A percentile compares a stretch with the other conserved stretches of the same genome.
These are phyloP conservation scores for Drosophila repletoides DNA, from an alignment of 1,140 invertebrate species.

Conservation along the genomic window DNA sequence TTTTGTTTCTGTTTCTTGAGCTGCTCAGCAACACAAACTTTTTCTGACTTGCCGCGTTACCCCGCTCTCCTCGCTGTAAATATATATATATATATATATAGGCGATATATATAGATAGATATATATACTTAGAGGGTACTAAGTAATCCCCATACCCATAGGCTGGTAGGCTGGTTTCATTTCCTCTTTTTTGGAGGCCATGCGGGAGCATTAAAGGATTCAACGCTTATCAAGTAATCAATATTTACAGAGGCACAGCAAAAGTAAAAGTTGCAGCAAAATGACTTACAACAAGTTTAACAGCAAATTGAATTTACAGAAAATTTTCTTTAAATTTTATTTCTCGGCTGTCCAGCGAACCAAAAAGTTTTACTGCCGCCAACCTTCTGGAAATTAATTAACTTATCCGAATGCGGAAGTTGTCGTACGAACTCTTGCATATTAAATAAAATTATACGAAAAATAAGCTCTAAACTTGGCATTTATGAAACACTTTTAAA, in stretches of 20 bases:
- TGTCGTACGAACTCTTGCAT: no score
- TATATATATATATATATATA: no score
- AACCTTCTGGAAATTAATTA: constrained; percentile 69
- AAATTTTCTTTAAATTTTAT: constrained; percentile 64
- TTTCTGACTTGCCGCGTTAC: constrained; percentile 27
- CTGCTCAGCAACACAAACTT: constrained; percentile 50
- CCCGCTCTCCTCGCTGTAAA: not conserved
- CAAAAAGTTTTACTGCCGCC: constrained; percentile 48
- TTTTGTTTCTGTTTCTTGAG: constrained; percentile 58
- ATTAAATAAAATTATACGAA: constrained; percentile 32
- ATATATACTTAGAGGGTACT: no score
- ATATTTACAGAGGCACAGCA: constrained; percentile 62
- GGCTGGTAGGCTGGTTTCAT: constrained; percentile 47
- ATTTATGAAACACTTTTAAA: constrained; percentile 24
- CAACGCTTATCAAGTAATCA: constrained; percentile 74
- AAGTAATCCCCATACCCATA: not conserved
- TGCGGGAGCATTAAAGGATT: constrained; percentile 66
- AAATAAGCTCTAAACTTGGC: not conserved
- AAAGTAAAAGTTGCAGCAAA: constrained; percentile 37
- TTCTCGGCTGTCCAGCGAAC: constrained; percentile 25
- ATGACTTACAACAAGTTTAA: constrained; percentile 66
- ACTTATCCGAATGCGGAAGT: constrained; percentile 62
- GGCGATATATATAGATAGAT: no score
- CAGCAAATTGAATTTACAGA: constrained; percentile 67
- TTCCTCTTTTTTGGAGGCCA: constrained; percentile 40